Evolutionary conservation across 2,113 vertebrate species (phyloP).

Genomic region (Cryptomyrus ogoouensis): DNA sequence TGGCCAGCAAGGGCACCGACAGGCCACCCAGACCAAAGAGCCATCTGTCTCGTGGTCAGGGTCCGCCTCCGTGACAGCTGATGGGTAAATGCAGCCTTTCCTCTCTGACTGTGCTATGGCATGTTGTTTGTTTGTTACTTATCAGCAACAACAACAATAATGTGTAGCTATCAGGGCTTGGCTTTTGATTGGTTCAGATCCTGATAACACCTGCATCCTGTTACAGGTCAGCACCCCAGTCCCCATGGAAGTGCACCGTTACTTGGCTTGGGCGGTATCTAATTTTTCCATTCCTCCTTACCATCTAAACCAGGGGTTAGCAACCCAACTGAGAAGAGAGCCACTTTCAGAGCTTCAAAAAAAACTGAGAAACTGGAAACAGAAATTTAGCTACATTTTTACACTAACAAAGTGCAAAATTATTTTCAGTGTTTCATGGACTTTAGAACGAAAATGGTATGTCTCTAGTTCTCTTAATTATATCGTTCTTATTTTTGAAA

Average conservation of each 20-base stretch:
- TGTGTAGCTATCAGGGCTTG: slow-evolving; percentile 36
- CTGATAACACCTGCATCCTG: not conserved
- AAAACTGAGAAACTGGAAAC: not conserved
- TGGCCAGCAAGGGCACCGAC: not conserved
- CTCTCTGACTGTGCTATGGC: not conserved
- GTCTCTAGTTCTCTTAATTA: not conserved
- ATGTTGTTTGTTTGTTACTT: not conserved
- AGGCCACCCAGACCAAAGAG: not conserved
- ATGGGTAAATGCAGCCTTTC: not conserved
- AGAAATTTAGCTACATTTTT: not conserved
- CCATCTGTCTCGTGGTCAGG: not conserved
- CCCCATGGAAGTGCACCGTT: not conserved
- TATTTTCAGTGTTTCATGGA: not conserved
- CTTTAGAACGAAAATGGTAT: not conserved
- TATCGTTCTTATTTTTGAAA: not conserved
- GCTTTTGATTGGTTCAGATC: slow-evolving; percentile 51
- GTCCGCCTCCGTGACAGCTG: not conserved
- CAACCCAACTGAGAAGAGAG: not conserved
- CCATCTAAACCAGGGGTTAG: not conserved
- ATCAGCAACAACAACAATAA: not conserved
- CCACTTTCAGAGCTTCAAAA: not conserved
- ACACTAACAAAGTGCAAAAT: not conserved
- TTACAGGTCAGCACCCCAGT: slow-evolving; percentile 4
- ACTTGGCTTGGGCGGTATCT: not conserved
- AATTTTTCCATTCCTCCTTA: not conserved